Base-by-base conservation (phyloP, 2,888 invertebrate species). In the Criorhina ranunculi region DNA sequence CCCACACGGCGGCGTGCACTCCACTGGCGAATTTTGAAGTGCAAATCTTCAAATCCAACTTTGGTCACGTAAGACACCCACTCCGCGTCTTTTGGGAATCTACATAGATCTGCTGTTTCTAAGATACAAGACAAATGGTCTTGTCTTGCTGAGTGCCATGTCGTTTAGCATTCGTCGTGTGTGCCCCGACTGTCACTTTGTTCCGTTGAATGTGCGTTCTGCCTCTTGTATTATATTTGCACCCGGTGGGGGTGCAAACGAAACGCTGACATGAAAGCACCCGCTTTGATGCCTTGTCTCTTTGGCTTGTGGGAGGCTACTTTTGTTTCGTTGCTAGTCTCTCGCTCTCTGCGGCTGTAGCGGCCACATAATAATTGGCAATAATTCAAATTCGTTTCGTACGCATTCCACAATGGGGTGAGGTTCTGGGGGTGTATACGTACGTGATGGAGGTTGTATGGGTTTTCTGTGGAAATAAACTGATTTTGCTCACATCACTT, bases 311-410 rank as follows among this genome's bases (percentile, higher is more conserved):
- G 37, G 59, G 66, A 37, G 77, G 37, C 53, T 66, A 17, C 42
- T 67, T 53, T 59, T 51, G 55, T 83, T 49, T 67, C 81, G 49
- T 15, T 62, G 64, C 59, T 62, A 62, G 57, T 15, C 46, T 29
- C 24, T 53, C 15, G 53, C 6, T 35, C 44, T 19, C 44, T 60
- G 37, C n/a, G 2, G 37, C 17, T 66, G 59, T 73, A 35, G 51
- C 46, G 78, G 42, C 44, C 67, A 62, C 42, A 75, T 62, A 73
- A 79, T 51, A 66, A 73, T 83, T 83, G 83, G 83, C 83, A 79
- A 64, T 75, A 73, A 73, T 83, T 83, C 79, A 83, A 83, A 57
- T 73, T 78, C 35, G 5, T 31, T 51, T 62, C 46, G 8, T 67
- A 73, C 78, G 59, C 72, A 72, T 60, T 60, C 29, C 64, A 53